Percentiles rank a stretch among this genome's conserved stretches.
These are phyloP conservation scores for Hyperoplus lanceolatus DNA, from an alignment of 2,797 vertebrate genomes.

Conservation along the genomic window DNA sequence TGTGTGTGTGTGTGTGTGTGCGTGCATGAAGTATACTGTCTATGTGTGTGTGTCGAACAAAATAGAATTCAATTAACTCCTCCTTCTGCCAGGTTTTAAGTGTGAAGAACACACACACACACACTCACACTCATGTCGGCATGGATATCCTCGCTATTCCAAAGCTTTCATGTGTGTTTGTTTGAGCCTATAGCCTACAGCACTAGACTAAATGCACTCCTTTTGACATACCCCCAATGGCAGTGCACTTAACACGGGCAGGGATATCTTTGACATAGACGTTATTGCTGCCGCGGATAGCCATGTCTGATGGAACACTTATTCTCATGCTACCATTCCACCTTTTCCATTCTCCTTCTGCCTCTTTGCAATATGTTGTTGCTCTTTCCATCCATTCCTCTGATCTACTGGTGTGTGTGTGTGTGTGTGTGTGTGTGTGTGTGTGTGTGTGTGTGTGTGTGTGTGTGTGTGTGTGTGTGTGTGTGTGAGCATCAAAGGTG, in stretches of 20 bases:
- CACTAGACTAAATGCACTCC: conserved; percentile 35
- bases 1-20: conserved; percentile 30
- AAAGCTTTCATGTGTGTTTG: conserved; percentile 56
- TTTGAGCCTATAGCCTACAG: conserved; percentile 16
- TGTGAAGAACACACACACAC: neutral
- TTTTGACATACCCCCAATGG: conserved; percentile 32
- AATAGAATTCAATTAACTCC: neutral
- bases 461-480: too few species aligned
- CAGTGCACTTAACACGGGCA: conserved; percentile 44
- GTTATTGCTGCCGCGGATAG: conserved; percentile 41
- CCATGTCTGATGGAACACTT: conserved; percentile 20
- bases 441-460: too few species aligned
- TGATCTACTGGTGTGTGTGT: conserved; percentile 77
- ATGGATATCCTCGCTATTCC: conserved; percentile 22
- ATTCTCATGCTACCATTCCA: conserved; percentile 21
- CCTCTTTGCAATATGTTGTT: conserved; percentile 38
- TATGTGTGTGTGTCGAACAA: neutral
- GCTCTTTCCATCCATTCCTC: conserved; percentile 58
- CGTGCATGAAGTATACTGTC: conserved; percentile 19
- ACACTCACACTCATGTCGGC: neutral
- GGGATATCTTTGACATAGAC: conserved; percentile 10
- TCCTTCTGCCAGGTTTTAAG: neutral
- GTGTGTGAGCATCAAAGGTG: conserved; percentile 78
- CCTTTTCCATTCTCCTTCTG: conserved; percentile 14
- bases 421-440: too few species aligned